Evolutionary conservation across 2,888 invertebrate species (phyloP), one percentile per base, ranked within the genome.

Genomic region (Mesorhabditis belari): DNA sequence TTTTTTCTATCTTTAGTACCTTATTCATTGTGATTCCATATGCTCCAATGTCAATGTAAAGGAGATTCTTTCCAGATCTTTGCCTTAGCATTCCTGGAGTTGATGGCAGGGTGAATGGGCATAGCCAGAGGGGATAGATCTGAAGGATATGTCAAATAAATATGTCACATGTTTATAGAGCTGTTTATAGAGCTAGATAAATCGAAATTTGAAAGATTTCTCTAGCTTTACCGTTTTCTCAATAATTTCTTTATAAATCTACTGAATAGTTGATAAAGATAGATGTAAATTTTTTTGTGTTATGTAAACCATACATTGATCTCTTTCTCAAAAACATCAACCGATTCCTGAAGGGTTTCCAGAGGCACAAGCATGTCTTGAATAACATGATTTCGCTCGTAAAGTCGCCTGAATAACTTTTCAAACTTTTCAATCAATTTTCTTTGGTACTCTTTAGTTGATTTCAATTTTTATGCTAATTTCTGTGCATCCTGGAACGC

Each of bases 351-450:
- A 58, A 90, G 79, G 4, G 81, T 81, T 5, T 85, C 83, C 3
- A 89, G 82, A 0, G 90, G 90, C 4, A 91, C 86, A 66, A 91
- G 83, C 88, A 90, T 88, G 80, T 90, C 90, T 79, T 91, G 85
- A 51, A 90, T 87, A 55, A 90, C 86, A 81, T 91, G 90, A 29
- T 87, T 86, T 63, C 87, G 85, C 71, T 90, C 88, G 80, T 90
- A 90, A 72, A 90, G 82, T 44, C 55, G 55, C 12, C 44, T 35
- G n/a, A 35, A n/a, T n/a, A n/a, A n/a, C n/a, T n/a, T n/a, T n/a
- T n/a, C n/a, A n/a, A n/a, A n/a, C n/a, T n/a, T n/a, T n/a, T n/a
- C n/a, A n/a, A n/a, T n/a, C n/a, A n/a, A n/a, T n/a, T n/a, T n/a
- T n/a, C n/a, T n/a, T n/a, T n/a, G n/a, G n/a, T n/a, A n/a, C n/a